Evolutionary conservation across 2,113 vertebrate species (phyloP), one percentile per base, ranked within the genome.

Genomic region (Pomatorhinus ruficollis): DNA sequence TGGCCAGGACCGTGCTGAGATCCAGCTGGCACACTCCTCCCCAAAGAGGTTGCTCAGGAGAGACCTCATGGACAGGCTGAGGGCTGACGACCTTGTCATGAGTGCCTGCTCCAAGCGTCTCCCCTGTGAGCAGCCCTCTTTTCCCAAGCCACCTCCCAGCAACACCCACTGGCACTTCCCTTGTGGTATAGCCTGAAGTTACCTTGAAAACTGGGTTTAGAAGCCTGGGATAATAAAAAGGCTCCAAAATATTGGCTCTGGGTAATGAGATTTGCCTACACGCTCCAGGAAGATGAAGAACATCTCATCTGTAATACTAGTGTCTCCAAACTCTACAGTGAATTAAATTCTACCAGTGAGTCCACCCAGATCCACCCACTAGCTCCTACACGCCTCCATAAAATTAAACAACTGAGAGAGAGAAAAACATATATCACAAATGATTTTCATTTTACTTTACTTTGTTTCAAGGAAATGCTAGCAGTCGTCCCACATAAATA

Each of bases 401-500:
- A 97, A 97, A 93, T 78, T 47, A 90, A 92, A 91, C 33, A 74
- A 91, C 57, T 2, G 15, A 69, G 42, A 21, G 7, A 11, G 61
- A 81, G 95, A 78, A 94, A 94, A 89, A 47, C 14, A 33, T 3
- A 3, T 27, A 83, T 61, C 56, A 78, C 33, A 87, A 91, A 54
- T 12, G 4, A 89, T 90, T 96, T 96, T 96, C 85, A 75, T 95
- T 97, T 94, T 61, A 90, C 79, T 97, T 96, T 17, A 95, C 91
- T 95, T 96, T 89, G 50, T 84, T 97, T 95, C 89, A 95, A 61
- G 83, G 74, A 97, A 97, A 96, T 24, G 16, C 35, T 60, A 72
- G 40, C 52, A 92, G 78, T 30, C 14, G 47, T 63, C 92, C 39
- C 31, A 54, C 66, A 98, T 96, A 97, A 97, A 97, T 98, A 98